Evolutionary conservation across 2,888 invertebrate genomes (phyloP).

Genomic region (Caenorhabditis virilis): DNA sequence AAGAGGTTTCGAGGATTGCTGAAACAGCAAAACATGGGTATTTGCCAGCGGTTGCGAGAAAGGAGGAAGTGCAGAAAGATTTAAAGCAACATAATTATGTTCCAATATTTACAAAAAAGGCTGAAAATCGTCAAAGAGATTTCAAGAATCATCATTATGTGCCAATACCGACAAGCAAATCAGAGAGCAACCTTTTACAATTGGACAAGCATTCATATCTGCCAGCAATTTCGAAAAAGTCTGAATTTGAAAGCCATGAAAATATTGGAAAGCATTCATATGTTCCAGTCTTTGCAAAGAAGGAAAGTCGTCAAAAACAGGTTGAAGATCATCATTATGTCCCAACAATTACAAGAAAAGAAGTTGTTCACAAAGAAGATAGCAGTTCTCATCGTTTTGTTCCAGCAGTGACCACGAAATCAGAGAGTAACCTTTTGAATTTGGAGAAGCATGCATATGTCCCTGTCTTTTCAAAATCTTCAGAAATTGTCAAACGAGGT

Average conservation of each 20-base stretch:
- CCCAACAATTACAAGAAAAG: neutral
- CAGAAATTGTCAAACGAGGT: too few relatives aligned
- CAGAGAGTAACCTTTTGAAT: conserved; percentile 16
- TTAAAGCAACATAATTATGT: conserved; percentile 16
- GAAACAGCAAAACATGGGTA: conserved; percentile 15
- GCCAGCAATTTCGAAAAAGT: too few relatives aligned
- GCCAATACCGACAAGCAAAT: conserved; percentile 2
- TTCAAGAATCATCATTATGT: conserved; percentile 25
- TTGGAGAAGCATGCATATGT: conserved; percentile 20
- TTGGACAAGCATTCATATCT: conserved; percentile 1
- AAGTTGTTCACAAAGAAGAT: conserved; percentile 1
- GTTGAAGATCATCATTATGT: conserved; percentile 9
- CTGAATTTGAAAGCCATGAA: too few relatives aligned
- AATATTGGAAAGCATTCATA: conserved; percentile 3
- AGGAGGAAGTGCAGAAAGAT: neutral
- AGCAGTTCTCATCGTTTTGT: neutral
- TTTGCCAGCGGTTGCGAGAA: conserved; percentile 8
- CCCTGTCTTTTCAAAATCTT: conserved; percentile 1
- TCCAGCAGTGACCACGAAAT: too few relatives aligned
- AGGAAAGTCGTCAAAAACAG: neutral
- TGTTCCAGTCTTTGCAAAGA: neutral
- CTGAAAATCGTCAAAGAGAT: conserved; percentile 12
- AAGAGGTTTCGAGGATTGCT: conserved; percentile 3
- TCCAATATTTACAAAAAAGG: conserved; percentile 14
- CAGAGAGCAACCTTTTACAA: neutral